A percentile compares a stretch with the other conserved stretches of the same genome.
Conservation (phyloP, 2,888 invertebrate species). For the Pandemis heparana region DNA sequence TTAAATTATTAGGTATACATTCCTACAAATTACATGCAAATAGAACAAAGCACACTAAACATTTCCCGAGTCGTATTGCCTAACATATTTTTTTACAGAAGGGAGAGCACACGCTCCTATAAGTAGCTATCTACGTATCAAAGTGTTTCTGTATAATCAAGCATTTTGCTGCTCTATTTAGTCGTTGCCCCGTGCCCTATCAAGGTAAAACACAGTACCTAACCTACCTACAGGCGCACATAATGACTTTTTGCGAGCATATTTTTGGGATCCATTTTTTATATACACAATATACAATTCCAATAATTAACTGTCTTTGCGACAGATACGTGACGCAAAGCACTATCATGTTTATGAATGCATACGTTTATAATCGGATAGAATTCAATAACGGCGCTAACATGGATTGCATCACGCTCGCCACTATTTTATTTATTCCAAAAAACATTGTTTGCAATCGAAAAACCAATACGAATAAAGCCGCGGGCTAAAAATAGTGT, state of each 20-base stretch:
- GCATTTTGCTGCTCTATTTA: no score
- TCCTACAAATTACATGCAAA: no score
- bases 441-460: conserved; percentile 31
- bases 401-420: conserved; percentile 36
- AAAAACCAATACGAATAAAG: conserved; percentile 18
- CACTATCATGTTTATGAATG: conserved; percentile 23
- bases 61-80: no score
- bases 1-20: no score
- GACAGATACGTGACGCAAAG: not conserved
- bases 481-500: conserved; percentile 27
- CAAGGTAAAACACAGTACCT: no score
- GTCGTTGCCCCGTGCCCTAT: no score
- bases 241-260: not conserved
- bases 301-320: conserved; percentile 1
- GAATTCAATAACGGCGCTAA: conserved; percentile 29
- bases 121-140: no score
- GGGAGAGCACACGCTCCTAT: no score
- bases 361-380: conserved; percentile 37
- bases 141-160: no score
- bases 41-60: no score
- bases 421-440: conserved; percentile 33
- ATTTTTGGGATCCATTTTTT: not conserved
- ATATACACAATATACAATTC: not conserved
- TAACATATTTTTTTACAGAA: no score
- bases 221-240: not conserved